phyloP scores from a whole-genome alignment of 2,888 invertebrate genomes.

The Timandra comae region DNA sequence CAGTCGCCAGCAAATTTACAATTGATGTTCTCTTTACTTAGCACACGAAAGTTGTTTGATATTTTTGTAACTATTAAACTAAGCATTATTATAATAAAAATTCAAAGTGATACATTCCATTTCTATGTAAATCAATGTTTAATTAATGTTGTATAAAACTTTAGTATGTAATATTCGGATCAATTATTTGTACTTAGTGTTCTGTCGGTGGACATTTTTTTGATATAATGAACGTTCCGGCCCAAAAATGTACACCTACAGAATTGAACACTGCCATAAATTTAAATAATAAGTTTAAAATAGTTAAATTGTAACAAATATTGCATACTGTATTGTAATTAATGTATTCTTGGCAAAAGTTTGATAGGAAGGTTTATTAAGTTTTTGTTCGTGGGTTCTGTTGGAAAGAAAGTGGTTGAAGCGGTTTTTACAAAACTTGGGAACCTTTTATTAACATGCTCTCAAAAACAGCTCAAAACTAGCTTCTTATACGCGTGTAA shows the following conservation, averaged over 20 bases:
- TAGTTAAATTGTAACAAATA: too few relatives aligned
- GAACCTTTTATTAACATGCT: too few relatives aligned
- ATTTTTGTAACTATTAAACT: not conserved
- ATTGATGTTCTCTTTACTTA: constrained; percentile 19
- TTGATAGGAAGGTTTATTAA: too few relatives aligned
- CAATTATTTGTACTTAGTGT: constrained; percentile 69
- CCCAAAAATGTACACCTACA: constrained; percentile 41
- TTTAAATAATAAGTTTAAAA: constrained; percentile 24
- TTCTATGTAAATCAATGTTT: constrained; percentile 22
- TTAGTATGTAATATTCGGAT: constrained; percentile 46
- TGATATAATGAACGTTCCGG: constrained; percentile 7
- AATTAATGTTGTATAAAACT: constrained; percentile 22
- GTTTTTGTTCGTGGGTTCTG: too few relatives aligned
- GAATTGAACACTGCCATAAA: constrained; percentile 56
- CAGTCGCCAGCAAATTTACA: too few relatives aligned
- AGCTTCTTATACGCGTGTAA: too few relatives aligned
- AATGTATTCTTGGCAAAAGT: too few relatives aligned
- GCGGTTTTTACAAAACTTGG: too few relatives aligned
- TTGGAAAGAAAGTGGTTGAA: too few relatives aligned
- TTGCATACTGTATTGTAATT: too few relatives aligned
- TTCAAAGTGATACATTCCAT: constrained; percentile 44
- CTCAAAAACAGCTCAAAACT: too few relatives aligned
- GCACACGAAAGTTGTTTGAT: constrained; percentile 1
- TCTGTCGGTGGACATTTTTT: constrained; percentile 51
- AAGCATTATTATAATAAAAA: constrained; percentile 5